Evolutionary conservation across 2,113 vertebrate species (phyloP), one percentile per base, ranked within the genome.

Genomic region (Cinclus mexicanus): DNA sequence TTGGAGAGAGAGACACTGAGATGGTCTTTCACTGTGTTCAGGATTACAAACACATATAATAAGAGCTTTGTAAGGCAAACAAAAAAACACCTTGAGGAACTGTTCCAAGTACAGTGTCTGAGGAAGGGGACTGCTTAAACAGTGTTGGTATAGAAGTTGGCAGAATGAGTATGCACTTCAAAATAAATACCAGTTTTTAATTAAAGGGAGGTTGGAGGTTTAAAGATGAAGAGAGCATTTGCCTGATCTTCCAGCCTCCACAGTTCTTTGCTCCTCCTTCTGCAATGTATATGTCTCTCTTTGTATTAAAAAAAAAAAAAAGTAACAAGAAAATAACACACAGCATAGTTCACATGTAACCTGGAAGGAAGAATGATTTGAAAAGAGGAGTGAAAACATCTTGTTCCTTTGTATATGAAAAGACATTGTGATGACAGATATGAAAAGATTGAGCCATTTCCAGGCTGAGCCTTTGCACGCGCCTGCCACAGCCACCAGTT

Each of bases 401-500:
- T 56, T 52, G 49, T 49, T 70, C 6, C 18, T 87, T 70, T 80
- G 49, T 41, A 25, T 57, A 46, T 61, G 52, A 59, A 78, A 90
- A 81, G 39, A 52, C 50, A 13, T 19, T 37, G 35, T 37, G 35
- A 37, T 37, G 35, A 37, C 35, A 37, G 35, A 37, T 37, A 37
- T 37, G 35, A 37, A 37, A 37, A 37, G 37, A 33, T 46, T 77
- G 42, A 55, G 15, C 11, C 8, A 1, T 75, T 87, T 84, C 28
- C 68, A 70, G 75, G 75, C 68, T 37, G 71, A 86, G 60, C 79
- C 75, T 69, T 59, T 31, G 14, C 65, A 23, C 1, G 0, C 0
- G 0, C 37, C 49, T 57, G 46, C 57, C 15, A 0, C 6, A 2
- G 77, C 44, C 3, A 1, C 15, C 1, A 10, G 23, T 78, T 64